Percentiles rank a stretch among this genome's conserved stretches.
Evolutionary conservation across 1,140 invertebrate genomes (phyloP).

Genomic region (Drosophila simulans): DNA sequence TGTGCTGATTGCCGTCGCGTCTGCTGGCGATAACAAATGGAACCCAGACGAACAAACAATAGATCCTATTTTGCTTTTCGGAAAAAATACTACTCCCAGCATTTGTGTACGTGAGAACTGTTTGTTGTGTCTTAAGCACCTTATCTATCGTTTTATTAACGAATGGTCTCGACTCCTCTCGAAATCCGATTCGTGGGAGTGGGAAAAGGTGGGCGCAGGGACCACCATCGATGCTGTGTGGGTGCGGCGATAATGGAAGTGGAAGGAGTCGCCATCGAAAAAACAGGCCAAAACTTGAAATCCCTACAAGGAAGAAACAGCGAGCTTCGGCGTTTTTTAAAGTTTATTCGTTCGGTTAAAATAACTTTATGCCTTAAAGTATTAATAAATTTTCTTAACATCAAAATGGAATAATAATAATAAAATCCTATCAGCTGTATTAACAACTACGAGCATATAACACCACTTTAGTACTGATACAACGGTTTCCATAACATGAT

Average conservation of each 20-base stretch:
- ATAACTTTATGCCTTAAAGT: not conserved
- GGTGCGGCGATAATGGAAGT: constrained; percentile 32
- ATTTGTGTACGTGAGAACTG: constrained; percentile 62
- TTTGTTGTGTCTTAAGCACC: constrained; percentile 70
- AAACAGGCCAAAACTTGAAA: constrained; percentile 2
- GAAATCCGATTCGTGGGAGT: constrained; percentile 37
- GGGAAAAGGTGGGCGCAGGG: constrained; percentile 26
- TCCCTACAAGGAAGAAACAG: not conserved
- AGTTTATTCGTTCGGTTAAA: not conserved
- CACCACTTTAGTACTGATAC: too few species aligned
- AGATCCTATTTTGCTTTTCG: constrained; percentile 31
- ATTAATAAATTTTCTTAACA: not conserved
- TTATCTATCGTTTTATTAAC: constrained; percentile 69
- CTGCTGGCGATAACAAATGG: constrained; percentile 62
- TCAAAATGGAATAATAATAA: too few species aligned
- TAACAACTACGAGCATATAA: too few species aligned
- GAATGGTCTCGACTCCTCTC: constrained; percentile 56
- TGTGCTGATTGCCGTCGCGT: constrained; percentile 68
- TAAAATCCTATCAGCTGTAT: too few species aligned
- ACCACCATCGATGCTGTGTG: constrained; percentile 24
- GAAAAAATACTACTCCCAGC: constrained; percentile 27
- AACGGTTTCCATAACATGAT: too few species aligned
- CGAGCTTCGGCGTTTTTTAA: not conserved
- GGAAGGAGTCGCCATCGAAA: constrained; percentile 6
- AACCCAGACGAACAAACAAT: constrained; percentile 47